Percentiles rank a stretch among this genome's conserved stretches.
Conservation (phyloP, 2,113 vertebrate species). For the Colinus virginianus region DNA sequence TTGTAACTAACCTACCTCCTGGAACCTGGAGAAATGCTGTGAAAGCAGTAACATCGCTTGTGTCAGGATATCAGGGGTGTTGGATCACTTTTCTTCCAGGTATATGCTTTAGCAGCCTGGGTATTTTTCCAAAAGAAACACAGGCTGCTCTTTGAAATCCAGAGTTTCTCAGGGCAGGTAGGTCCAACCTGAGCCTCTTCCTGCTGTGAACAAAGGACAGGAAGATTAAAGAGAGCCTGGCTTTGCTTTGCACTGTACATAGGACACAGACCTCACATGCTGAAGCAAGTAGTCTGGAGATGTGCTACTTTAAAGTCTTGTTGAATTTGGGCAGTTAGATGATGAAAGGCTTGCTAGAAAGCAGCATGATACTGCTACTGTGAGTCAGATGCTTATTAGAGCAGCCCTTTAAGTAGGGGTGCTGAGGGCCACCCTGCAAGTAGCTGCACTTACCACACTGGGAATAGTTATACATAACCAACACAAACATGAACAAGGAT, state of each 20-base stretch:
- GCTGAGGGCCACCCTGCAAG: too few species aligned
- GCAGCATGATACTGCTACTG: neutral
- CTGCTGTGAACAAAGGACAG: neutral
- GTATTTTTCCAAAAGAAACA: neutral
- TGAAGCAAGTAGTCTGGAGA: neutral
- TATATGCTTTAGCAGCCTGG: neutral
- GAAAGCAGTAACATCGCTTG: neutral
- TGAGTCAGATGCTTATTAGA: fast-evolving
- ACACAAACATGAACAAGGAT: neutral
- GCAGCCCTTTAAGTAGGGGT: fast-evolving
- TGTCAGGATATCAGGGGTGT: neutral
- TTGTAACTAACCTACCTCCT: neutral
- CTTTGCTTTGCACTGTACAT: neutral
- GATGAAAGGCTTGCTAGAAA: neutral
- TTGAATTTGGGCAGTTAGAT: neutral
- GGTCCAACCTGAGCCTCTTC: neutral
- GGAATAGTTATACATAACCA: neutral
- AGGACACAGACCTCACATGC: fast-evolving
- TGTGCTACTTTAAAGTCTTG: neutral
- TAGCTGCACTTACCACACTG: neutral
- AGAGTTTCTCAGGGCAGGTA: neutral
- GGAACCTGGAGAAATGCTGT: neutral
- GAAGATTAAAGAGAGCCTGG: neutral
- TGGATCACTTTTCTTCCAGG: neutral
- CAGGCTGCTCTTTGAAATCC: neutral